phyloP scores from a whole-genome alignment of 2,113 vertebrate species.

The Sterna hirundo region DNA sequence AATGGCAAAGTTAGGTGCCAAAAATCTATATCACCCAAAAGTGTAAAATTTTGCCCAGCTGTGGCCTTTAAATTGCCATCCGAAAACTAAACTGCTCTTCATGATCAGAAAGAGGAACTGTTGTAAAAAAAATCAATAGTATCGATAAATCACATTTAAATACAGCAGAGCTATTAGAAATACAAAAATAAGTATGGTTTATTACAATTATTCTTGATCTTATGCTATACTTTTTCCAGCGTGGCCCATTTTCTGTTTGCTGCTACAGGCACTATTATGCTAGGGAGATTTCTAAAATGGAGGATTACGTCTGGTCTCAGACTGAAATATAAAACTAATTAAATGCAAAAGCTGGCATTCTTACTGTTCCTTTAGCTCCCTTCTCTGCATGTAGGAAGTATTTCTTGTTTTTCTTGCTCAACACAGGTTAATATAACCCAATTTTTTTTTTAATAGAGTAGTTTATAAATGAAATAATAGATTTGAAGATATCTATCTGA shows the following conservation, averaged over 20 bases:
- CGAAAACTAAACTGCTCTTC: not conserved
- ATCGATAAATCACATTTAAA: not conserved
- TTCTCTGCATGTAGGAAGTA: not conserved
- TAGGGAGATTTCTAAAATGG: not conserved
- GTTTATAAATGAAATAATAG: not conserved
- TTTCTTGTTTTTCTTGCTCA: not conserved
- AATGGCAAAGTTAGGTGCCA: not conserved
- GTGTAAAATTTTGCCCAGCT: not conserved
- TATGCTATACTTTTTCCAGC: not conserved
- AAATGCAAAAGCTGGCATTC: not conserved
- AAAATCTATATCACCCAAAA: not conserved
- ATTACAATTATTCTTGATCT: not conserved
- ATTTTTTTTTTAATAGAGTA: not conserved
- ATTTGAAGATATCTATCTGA: not conserved
- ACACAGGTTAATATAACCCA: not conserved
- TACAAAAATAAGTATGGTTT: not conserved
- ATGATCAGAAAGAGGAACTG: not conserved
- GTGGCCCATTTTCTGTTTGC: not conserved
- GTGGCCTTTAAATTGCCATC: not conserved
- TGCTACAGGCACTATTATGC: not conserved
- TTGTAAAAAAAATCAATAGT: not conserved
- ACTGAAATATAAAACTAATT: not conserved
- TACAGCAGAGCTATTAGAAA: not conserved
- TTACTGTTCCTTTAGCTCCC: not conserved
- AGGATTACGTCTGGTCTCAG: not conserved